Base-by-base conservation (phyloP, 2,888 invertebrate species). In the Enchytraeus crypticus region DNA sequence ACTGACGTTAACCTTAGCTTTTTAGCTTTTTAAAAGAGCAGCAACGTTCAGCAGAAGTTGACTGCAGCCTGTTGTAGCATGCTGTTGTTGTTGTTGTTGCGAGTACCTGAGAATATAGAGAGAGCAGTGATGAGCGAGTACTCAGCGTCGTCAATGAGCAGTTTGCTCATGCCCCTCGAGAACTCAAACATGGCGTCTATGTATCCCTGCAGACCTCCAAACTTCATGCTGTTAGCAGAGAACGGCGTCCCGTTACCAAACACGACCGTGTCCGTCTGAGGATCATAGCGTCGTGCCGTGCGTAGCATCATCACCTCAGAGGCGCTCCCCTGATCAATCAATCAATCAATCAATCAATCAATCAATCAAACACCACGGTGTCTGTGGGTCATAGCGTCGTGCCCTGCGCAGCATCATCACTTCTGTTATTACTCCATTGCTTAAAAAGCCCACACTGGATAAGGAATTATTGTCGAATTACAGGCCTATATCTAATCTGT, bases 391-490 rank as follows among this genome's bases (percentile, higher is more conserved):
- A 80, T 96, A 97, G 69, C 93, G 87, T 68, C 95, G 84, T 61
- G 95, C 91, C 84, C 92, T 92, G 72, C 96, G 84, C 73, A 97
- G 84, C 89, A 96, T 93, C 92, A 97, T 95, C 65, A 96, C 92
- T 81, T 97, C 96, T 3, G 51, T n/a, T n/a, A n/a, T n/a, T n/a
- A n/a, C n/a, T n/a, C n/a, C n/a, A n/a, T n/a, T n/a, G n/a, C n/a
- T n/a, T n/a, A n/a, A n/a, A n/a, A n/a, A n/a, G n/a, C n/a, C n/a
- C n/a, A n/a, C n/a, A n/a, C n/a, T n/a, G n/a, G n/a, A n/a, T n/a
- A n/a, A n/a, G n/a, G n/a, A n/a, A n/a, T n/a, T n/a, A n/a, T n/a
- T n/a, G n/a, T n/a, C n/a, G n/a, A n/a, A n/a, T n/a, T n/a, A n/a
- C n/a, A n/a, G n/a, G n/a, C n/a, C n/a, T n/a, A n/a, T n/a, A n/a